Base-by-base conservation (phyloP, 1,140 invertebrate genomes). In the Saxidomus purpurata region DNA sequence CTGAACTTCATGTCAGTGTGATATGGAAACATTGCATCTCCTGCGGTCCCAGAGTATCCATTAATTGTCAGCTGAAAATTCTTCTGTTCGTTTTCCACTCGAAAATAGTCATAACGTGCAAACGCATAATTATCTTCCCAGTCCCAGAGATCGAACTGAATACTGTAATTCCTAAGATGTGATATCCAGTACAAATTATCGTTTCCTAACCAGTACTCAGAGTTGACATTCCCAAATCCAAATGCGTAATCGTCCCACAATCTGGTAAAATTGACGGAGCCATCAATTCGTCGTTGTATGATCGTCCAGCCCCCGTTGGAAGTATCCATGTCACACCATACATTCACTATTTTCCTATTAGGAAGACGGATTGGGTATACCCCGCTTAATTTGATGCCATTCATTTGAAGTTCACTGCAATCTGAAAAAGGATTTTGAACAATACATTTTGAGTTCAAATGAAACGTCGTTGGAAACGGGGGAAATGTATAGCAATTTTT, bases 211-310 rank as follows among this genome's bases (percentile, higher is more conserved):
- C 96, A 96, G 89, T 95, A 96, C 77, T 96, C 96, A 86, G 98
- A 97, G 52, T 97, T 97, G 0, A 98, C 98, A 95, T 99, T 98
- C 3, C 98, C 98, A 94, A 99, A 99, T 22, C 98, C 98, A 93
- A 98, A 98, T 94, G 98, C 98, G 95, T 99, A 99, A 93, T 98
- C 98, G 34, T 97, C 97, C 98, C 98, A 99, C 93, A 98, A 98
- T 15, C 98, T 96, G 93, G 98, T 98, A 96, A 99, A 99, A 94
- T 98, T 99, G 0, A 94, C 87, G 9, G 90, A 97, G 19, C 98
- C 98, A 92, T 98, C 98, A 90, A 96, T 97, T 3, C 98, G 97
- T 4, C 97, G 97, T 91, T 98, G 98, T 9, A 99, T 96, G 0
- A 98, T 97, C 0, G 98, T 98, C 97, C 98, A 98, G 0, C 98